Base-by-base conservation (phyloP, 2,797 vertebrate species). In the Semotilus atromaculatus region DNA sequence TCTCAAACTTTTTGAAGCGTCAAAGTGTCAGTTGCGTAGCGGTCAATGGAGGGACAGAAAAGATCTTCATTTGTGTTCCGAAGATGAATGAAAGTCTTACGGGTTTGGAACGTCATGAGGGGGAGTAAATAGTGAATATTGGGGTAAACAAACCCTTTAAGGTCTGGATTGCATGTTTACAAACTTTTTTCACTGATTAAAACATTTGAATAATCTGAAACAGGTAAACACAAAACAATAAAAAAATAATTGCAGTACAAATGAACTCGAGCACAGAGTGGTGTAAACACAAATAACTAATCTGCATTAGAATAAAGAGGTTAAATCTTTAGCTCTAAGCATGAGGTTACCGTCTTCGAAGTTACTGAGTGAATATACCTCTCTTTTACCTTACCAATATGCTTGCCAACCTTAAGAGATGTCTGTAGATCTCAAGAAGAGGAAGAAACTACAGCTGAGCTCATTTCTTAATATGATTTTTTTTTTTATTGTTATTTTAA, bases 211-310 rank as follows among this genome's bases (percentile, higher is more conserved):
- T 23, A 74, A 43, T 82, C 48, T 70, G 8, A 72, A 85, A 76
- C 2, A 60, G 71, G 19, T 53, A 21, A 53, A 8, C 7, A 21
- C 51, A 53, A 73, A 74, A 53, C 19, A 8, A 8, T 31, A 29
- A 6, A 45, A n/a, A 76, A n/a, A 55, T 58, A 10, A 75, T 68
- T 26, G 19, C 16, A 48, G 45, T 18, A 31, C 18, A 81, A 67
- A 77, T 73, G 73, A 82, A 72, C 80, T 38, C 2, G 43, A 71
- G 51, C 9, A 29, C 75, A 71, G n/a, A 62, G 11, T 16, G 58
- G 26, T 60, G 60, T 36, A 34, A 68, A 75, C 60, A 81, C 45
- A 70, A 74, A 84, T 10, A 62, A 71, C 45, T 72, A 81, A 81
- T 73, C 55, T 67, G 58, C 45, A 81, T 84, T 26, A 78, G 64